Evolutionary conservation across 1,140 invertebrate genomes (phyloP), one percentile per base, ranked within the genome.

Genomic region (Drosophila nannoptera): DNA sequence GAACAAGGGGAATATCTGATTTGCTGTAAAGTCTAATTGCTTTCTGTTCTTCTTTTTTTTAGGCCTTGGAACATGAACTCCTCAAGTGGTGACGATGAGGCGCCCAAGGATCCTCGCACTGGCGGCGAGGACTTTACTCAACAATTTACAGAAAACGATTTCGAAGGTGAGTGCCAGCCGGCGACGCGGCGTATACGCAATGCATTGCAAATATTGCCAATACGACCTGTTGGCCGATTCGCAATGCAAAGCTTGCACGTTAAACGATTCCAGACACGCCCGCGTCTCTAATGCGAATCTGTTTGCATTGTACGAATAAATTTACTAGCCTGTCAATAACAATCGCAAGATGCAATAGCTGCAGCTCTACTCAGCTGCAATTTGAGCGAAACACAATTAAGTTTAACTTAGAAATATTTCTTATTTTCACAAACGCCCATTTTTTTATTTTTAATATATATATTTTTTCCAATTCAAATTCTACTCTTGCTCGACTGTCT

Each of bases 101-200:
- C 95, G 4, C 94, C 95, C 0, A 95, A 94, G 88, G 95, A 96
- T 90, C 96, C 96, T 12, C 95, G 95, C 29, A 94, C 93, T 40
- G 92, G 93, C 53, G 94, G 95, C 77, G 92, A 92, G 48, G 82
- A 87, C 55, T 92, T 92, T 42, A 93, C 94, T 80, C 94, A 94
- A 81, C 93, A 93, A 70, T 96, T 94, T 90, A 95, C 95, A 50
- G 95, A 96, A 88, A 93, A 95, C 80, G 95, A 96, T 90, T 96
- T 95, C 90, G 95, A 96, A 93, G 95, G 95, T 96, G 45, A 77
- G 77, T 64, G 36, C 32, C 31, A 0, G n/a, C 38, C 38, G 35
- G 36, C 40, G 16, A 56, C 43, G 35, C 32, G 35, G 53, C 67
- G 67, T 70, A 70, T 65, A 59, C 61, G 62, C 68, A 70, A 70